Conservation (phyloP, 2,797 vertebrate genomes). For the Potorous gilbertii region DNA sequence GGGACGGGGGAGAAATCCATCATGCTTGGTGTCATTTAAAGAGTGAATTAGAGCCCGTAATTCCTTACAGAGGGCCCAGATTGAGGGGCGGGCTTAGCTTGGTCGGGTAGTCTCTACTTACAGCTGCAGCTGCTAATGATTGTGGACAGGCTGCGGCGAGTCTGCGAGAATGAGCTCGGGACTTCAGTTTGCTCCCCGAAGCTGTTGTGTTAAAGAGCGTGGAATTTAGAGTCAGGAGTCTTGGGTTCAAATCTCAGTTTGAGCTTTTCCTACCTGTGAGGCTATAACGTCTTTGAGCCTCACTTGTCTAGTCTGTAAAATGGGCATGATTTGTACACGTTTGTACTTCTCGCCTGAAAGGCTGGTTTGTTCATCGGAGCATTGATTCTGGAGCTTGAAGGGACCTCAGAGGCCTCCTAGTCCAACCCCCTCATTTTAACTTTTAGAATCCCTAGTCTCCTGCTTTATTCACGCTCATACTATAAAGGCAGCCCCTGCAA, state of each 20-base stretch:
- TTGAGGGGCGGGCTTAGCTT: constrained; percentile 8
- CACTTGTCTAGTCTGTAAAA: background rate
- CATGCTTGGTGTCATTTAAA: constrained; percentile 39
- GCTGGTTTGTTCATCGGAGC: background rate
- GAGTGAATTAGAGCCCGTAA: constrained; percentile 56
- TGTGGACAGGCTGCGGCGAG: background rate
- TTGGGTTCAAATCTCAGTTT: background rate
- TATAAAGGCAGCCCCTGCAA: background rate
- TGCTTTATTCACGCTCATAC: background rate
- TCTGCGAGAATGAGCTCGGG: background rate
- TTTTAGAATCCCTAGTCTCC: background rate
- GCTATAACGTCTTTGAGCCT: background rate
- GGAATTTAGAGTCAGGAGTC: background rate
- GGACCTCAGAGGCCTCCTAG: background rate
- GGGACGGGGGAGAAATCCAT: constrained; percentile 51
- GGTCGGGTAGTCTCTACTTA: constrained; percentile 51
- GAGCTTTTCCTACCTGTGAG: background rate
- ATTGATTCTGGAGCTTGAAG: background rate
- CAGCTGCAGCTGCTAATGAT: constrained; percentile 50
- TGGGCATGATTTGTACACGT: background rate
- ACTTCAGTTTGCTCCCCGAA: background rate
- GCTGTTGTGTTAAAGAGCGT: background rate
- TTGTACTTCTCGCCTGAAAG: background rate
- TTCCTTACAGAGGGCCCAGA: constrained; percentile 48
- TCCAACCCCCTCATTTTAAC: background rate